Base-by-base conservation (phyloP, 2,797 vertebrate genomes). In the Epinephelus coioides region DNA sequence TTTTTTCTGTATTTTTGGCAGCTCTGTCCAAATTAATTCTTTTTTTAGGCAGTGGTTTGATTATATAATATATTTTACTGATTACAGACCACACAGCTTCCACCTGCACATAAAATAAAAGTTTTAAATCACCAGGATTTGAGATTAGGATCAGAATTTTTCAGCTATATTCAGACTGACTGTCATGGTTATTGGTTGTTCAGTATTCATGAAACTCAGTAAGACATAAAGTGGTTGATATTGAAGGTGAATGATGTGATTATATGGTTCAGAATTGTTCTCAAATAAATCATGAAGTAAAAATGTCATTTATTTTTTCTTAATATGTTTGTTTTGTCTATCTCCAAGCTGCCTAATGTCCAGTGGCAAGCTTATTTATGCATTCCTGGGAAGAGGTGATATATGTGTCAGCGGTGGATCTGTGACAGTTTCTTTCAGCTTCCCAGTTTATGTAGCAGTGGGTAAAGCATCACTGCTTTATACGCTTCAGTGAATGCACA, bases 401-500 rank as follows among this genome's bases (percentile, higher is more conserved):
- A 87, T 75, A 85, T 83, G 74, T 92, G 87, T 94, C 93, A 87
- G 84, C 87, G 83, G 44, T 60, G 67, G 76, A 72, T 74, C 78
- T 71, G 49, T 80, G 89, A 86, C 88, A 84, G 85, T 88, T 91
- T 87, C 86, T 87, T 84, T 88, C 86, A 85, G 85, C 85, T 78
- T 82, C 66, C 66, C 17, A 51, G 89, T 92, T 94, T 90, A 91
- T 92, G 86, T 82, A 85, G 84, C 73, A 47, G 83, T 55, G 74
- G 82, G 70, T 78, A 72, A 89, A 92, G 89, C 87, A 79, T 91
- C 76, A 65, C 82, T 69, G 79, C 88, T 81, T 78, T 78, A 64
- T 69, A 71, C 84, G 79, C 79, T 80, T 72, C 72, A 50, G 69
- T 87, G 86, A 85, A 94, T 87, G 82, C 79, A 65, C 61, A 4